Conservation (phyloP, 2,888 invertebrate species). For the Drosophila sordidula region DNA sequence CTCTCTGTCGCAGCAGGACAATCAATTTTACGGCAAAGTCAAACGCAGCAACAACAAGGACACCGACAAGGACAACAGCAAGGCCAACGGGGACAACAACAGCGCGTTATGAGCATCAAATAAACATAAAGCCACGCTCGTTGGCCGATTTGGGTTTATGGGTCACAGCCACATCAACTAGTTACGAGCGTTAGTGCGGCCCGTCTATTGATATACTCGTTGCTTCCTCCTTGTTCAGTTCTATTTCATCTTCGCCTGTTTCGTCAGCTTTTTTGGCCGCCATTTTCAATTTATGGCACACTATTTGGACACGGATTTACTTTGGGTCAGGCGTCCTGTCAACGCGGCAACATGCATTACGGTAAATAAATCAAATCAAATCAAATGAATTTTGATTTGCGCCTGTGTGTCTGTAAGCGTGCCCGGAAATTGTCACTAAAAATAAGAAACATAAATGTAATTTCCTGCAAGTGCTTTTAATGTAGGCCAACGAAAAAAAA, state of each 20-base stretch:
- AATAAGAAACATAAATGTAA: conserved; percentile 61
- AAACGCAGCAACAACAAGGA: conserved; percentile 18
- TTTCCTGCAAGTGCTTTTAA: conserved; percentile 48
- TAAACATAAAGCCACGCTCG: conserved; percentile 65
- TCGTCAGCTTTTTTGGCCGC: conserved; percentile 44
- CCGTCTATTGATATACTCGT: conserved; percentile 40
- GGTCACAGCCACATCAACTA: conserved; percentile 61
- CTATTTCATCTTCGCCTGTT: conserved; percentile 13
- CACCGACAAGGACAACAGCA: conserved; percentile 13
- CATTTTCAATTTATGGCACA: conserved; percentile 68
- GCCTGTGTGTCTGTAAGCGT: conserved; percentile 6
- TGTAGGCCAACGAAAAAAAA: conserved; percentile 19
- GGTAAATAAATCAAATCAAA: conserved; percentile 69
- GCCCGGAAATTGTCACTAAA: conserved; percentile 61
- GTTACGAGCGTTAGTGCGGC: conserved; percentile 44
- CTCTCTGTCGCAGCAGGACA: conserved; percentile 48
- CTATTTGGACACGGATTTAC: conserved; percentile 54
- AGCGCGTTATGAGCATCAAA: conserved; percentile 64
- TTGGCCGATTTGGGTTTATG: conserved; percentile 68
- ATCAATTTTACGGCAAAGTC: conserved; percentile 65
- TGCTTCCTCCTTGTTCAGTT: conserved; percentile 8
- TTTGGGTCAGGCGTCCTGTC: conserved; percentile 22
- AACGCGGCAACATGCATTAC: conserved; percentile 34
- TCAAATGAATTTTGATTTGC: conserved; percentile 54
- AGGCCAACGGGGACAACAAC: not conserved